Evolutionary conservation across 2,888 invertebrate species (phyloP), one percentile per base, ranked within the genome.

Genomic region (Leptothorax acervorum): DNA sequence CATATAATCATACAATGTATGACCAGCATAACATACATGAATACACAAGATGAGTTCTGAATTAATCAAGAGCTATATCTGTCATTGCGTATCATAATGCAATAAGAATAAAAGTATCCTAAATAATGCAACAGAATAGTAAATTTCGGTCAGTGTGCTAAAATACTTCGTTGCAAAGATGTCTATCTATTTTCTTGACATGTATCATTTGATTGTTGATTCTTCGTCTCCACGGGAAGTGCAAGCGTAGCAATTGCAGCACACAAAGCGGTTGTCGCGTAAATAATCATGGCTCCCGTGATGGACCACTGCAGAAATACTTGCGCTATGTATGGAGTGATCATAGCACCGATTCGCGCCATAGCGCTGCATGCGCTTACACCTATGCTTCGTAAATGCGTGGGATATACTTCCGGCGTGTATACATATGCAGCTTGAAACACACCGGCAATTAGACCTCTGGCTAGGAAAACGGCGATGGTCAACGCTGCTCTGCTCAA

Each of bases 371-470:
- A 98, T 0, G 98, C 97, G 8, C 99, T 99, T n/a, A 99, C 97
- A 0, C 99, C 99, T 6, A 98, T 97, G 2, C 99, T 97, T 82
- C 99, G 95, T 70, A 99, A 95, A 31, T 98, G 97, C 0, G 98
- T 98, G 0, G 99, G 99, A 94, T 99, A 99, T 4, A 98, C 98
- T 96, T 99, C 99, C 9, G 99, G 99, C 8, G 99, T 99, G 93
- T 99, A 99, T 6, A 99, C 98, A 93, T 99, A 99, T 0, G 98
- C 98, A 0, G 98, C 98, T 96, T 99, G 99, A 94, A 99, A 99
- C 1, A 99, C 97, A 0, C 99, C 99, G 31, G 99, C 98, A 91
- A 99, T 98, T 86, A 99, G 97, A 5, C 98, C 99, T 90, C 99
- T 96, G 0, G 98, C 98, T 90, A 98, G 94, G 94, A 99, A 99